These are phyloP conservation scores for Halichoeres trimaculatus DNA, from an alignment of 2,113 vertebrate species.

Conservation along the genomic window DNA sequence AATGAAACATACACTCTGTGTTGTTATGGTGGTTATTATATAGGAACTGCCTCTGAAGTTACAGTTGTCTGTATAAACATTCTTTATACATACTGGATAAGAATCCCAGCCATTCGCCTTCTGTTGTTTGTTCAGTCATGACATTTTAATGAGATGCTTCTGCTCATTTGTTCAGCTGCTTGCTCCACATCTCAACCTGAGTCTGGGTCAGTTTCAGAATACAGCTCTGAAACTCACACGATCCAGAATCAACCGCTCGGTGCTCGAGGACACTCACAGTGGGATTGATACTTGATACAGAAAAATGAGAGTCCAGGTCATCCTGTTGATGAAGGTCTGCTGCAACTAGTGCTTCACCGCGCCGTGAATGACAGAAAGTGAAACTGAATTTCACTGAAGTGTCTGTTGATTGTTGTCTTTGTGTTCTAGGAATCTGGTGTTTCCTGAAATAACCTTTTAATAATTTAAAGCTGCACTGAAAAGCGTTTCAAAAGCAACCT, in stretches of 20 bases:
- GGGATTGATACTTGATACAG: conserved; percentile 3
- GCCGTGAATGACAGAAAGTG: not conserved
- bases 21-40: no score
- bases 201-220: not conserved
- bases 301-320: not conserved
- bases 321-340: not conserved
- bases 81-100: no score
- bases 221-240: not conserved
- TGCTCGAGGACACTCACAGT: not conserved
- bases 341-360: not conserved
- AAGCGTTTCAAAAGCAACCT: no score
- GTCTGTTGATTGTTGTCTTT: not conserved
- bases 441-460: not conserved
- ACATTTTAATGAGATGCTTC: no score
- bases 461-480: no score
- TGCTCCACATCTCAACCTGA: not conserved
- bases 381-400: not conserved
- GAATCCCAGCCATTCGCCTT: no score
- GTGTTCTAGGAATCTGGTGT: not conserved
- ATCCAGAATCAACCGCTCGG: not conserved
- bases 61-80: no score
- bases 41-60: no score
- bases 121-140: no score
- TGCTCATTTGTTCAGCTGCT: no score
- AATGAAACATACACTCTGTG: no score